phyloP scores from a whole-genome alignment of 2,113 vertebrate species.

The Anarhynchus alexandrinus region DNA sequence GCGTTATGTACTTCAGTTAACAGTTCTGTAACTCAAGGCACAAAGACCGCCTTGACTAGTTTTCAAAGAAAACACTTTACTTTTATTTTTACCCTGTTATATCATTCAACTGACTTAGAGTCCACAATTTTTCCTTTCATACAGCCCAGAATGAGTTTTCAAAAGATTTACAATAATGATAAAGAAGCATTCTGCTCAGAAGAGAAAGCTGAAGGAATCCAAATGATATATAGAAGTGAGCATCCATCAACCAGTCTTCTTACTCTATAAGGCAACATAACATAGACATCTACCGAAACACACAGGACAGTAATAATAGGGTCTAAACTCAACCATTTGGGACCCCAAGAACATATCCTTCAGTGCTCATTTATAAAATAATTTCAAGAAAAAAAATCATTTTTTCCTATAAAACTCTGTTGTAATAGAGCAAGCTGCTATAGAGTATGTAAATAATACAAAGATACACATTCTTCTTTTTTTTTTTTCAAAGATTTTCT shows the following conservation, averaged over 20 bases:
- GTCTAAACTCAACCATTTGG: background rate
- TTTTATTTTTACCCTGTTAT: background rate
- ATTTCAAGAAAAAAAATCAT: background rate
- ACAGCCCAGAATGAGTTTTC: background rate
- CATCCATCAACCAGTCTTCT: background rate
- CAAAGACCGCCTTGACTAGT: background rate
- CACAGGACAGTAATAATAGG: background rate
- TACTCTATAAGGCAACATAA: background rate
- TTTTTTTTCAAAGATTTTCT: background rate
- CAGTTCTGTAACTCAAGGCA: background rate
- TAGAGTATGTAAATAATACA: background rate
- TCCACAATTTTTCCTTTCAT: background rate
- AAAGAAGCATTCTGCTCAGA: background rate
- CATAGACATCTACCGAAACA: background rate
- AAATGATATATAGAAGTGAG: background rate
- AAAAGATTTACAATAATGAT: background rate
- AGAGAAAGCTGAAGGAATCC: background rate
- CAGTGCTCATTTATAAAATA: background rate
- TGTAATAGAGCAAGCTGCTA: background rate
- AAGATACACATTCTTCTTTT: background rate
- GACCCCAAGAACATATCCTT: background rate
- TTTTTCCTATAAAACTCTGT: background rate
- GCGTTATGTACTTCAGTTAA: background rate
- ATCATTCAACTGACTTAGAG: background rate
- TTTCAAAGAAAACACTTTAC: background rate